A percentile compares a stretch with the other conserved stretches of the same genome.
Evolutionary conservation across 1,140 invertebrate genomes (phyloP).

Genomic region (Trinorchestia longiramus): DNA sequence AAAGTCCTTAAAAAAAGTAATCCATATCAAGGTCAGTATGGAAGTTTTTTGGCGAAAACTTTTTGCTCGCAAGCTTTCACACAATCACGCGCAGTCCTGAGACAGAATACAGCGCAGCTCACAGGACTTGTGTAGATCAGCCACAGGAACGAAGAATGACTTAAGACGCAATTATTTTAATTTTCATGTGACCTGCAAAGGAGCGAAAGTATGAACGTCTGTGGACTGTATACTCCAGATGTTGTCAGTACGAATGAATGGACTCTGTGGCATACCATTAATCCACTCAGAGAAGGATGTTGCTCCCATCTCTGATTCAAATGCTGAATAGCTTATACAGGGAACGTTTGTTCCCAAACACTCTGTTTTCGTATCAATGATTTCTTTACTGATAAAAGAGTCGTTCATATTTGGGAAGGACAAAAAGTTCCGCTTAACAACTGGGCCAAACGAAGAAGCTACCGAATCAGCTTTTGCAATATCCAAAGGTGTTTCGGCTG

Average conservation of each 20-base stretch:
- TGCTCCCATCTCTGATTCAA: not conserved
- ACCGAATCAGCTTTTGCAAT: not conserved
- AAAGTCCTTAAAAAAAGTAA: not conserved
- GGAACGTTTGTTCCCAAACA: not conserved
- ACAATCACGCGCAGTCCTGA: too few relatives aligned
- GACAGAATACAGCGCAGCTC: too few relatives aligned
- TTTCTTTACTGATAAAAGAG: not conserved
- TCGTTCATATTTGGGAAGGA: not conserved
- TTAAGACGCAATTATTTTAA: not conserved
- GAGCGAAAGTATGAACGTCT: not conserved
- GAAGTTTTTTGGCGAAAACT: too few relatives aligned
- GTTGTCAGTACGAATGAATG: not conserved
- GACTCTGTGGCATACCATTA: not conserved
- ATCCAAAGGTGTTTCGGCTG: not conserved
- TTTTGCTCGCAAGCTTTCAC: too few relatives aligned
- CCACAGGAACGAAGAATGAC: not conserved
- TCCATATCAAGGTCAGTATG: not conserved
- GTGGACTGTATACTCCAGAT: not conserved
- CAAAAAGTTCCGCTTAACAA: not conserved
- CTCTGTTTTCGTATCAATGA: not conserved
- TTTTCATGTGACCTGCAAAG: not conserved
- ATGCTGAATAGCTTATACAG: not conserved
- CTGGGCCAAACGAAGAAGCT: not conserved
- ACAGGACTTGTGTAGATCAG: too few relatives aligned
- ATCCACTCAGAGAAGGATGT: not conserved